Percentiles rank a stretch among this genome's conserved stretches.
Conservation (phyloP, 1,140 invertebrate species). For the Acarapis woodi region DNA sequence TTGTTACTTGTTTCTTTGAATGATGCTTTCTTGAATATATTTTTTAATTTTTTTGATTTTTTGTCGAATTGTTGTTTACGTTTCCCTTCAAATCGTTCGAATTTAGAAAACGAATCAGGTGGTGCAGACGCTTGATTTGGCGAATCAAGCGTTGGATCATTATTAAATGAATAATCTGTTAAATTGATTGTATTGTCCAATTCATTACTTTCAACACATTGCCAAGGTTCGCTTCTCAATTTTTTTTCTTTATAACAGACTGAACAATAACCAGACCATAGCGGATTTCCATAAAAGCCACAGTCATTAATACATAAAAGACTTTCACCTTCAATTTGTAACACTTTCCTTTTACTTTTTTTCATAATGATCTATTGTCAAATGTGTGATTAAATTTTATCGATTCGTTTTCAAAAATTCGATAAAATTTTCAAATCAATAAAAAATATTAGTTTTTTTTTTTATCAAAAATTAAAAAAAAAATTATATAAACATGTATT, state of each 20-base stretch:
- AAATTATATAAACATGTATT: too few relatives aligned
- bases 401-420: too few relatives aligned
- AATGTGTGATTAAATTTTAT: too few relatives aligned
- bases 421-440: too few relatives aligned
- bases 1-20: constrained; percentile 10
- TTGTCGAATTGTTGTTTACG: constrained; percentile 51
- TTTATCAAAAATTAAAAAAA: too few relatives aligned
- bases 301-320: constrained; percentile 81
- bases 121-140: not conserved
- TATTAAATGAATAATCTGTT: not conserved
- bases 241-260: constrained; percentile 32
- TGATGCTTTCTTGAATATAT: constrained; percentile 40
- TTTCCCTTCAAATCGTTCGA: constrained; percentile 60
- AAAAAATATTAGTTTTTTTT: too few relatives aligned
- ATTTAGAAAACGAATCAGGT: constrained; percentile 17
- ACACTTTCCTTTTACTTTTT: too few relatives aligned
- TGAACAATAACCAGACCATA: constrained; percentile 89
- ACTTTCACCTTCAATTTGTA: constrained; percentile 47
- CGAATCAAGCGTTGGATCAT: not conserved
- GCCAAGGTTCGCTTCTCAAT: not conserved
- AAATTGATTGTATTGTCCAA: not conserved
- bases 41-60: constrained; percentile 41
- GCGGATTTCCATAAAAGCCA: constrained; percentile 82
- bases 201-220: not conserved
- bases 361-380: too few relatives aligned